phyloP scores from a whole-genome alignment of 2,797 vertebrate genomes.

The Enteromius treurensis region DNA sequence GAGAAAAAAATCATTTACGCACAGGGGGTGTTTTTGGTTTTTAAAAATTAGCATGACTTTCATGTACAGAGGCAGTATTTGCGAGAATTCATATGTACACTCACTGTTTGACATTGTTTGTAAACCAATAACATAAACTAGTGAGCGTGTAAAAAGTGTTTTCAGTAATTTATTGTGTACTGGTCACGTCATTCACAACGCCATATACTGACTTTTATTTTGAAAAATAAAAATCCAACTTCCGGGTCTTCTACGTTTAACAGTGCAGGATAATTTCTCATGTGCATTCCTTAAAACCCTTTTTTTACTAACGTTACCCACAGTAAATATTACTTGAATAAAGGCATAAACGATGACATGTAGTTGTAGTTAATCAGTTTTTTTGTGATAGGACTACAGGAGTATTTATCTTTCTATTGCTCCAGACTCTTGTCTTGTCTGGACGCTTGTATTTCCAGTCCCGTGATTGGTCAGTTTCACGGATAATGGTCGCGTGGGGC shows the following conservation, averaged over 20 bases:
- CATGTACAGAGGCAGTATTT: background rate
- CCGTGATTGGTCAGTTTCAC: slow-evolving; percentile 23
- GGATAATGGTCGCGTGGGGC: slow-evolving; percentile 38
- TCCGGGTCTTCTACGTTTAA: background rate
- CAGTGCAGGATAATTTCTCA: background rate
- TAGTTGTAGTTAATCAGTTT: background rate
- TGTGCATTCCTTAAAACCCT: background rate
- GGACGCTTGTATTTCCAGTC: background rate
- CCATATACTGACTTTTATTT: slow-evolving; percentile 32
- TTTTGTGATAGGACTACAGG: background rate
- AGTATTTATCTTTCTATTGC: background rate
- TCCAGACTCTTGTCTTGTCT: background rate
- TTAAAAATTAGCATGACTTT: background rate
- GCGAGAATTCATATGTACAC: background rate
- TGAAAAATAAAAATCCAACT: slow-evolving; percentile 12
- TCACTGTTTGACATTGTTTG: background rate
- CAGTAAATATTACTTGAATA: background rate
- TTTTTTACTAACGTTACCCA: background rate
- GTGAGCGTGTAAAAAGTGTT: background rate
- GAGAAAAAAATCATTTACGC: background rate
- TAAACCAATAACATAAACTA: background rate
- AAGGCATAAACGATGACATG: background rate
- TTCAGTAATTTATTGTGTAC: background rate
- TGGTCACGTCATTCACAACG: background rate
- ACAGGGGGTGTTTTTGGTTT: background rate